Evolutionary conservation across 2,113 vertebrate genomes (phyloP), one percentile per base, ranked within the genome.

Genomic region (Aspiorhynchus laticeps): DNA sequence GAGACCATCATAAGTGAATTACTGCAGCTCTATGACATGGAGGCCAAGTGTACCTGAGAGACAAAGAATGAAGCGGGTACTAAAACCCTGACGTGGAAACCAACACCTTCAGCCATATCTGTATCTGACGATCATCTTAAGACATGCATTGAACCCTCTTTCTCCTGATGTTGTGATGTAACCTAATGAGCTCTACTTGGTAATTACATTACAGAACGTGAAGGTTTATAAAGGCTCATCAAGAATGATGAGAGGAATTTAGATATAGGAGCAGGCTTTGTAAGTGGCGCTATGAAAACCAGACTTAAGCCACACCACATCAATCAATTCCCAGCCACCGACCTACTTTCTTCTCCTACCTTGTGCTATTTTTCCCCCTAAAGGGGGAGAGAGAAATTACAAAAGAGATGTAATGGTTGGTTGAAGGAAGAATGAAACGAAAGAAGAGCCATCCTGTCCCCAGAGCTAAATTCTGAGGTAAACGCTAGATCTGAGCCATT

Each of bases 11-110:
- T 97, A 84, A 94, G 93, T 82, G 95, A 96, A 89, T 94, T 97
- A 77, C 96, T 97, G 88, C 94, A 95, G 83, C 94, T 97, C 80
- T 97, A 97, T 85, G 95, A 96, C 90, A 93, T 97, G 94, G 96
- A 97, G 88, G 95, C 95, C 85, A 97, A 96, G 91, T 95, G 96
- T 87, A 90, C 94, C 82, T 97, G 91, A 96, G 79, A 81, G 48
- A 85, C 76, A 31, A 5, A 12, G 17, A 51, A 31, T 61, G 79
- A 17, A 76, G 28, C 84, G 71, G 9, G 4, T 46, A 36, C 36
- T 77, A 48, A 43, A 75, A 84, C 61, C 4, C 17, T 69, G 69
- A 73, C 7, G n/a, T 12, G 46, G 81, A 84, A 77, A 31, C 43
- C 19, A 31, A 9, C 8, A 24, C 24, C 56, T 59, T 59, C 28